Base-by-base conservation (phyloP, 1,140 invertebrate species). In the Trichoplusia ni region DNA sequence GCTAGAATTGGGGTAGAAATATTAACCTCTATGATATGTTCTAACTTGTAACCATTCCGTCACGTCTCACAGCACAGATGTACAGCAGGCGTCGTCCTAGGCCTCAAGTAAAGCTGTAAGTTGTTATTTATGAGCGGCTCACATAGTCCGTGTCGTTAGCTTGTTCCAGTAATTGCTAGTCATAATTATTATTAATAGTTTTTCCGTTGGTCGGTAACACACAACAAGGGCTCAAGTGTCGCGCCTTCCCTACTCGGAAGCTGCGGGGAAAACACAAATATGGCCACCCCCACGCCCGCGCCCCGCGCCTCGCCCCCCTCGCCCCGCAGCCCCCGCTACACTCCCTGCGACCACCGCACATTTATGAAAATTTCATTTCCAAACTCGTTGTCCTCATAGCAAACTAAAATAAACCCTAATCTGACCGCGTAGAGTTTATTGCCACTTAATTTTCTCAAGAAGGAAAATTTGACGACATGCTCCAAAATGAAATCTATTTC, bases 281-380 rank as follows among this genome's bases (percentile, higher is more conserved):
- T 73, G 53, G 56, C 65, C 65, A 60, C 65, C 67, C 51, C 62
- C 33, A 47, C 46, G 56, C 59, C 67, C 21, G 35, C 42, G 9
- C 23, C 29, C 58, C 33, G 64, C 46, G 40, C 42, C 35, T 21
- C 18, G 64, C 53, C 54, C 67, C 38, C 64, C 23, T 54, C 29
- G 21, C 47, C 53, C 60, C 67, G 46, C 65, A n/a, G 38, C 69
- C 40, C 71, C 51, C 64, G 2, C 54, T n/a, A 38, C 37, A 37
- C 33, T 11, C 38, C 54, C 37, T 25, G 21, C 71, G 56, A 64
- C 62, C 62, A 62, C 63, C 64, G 64, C 76, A 68, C 81, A 80
- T 77, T 86, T 89, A 89, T 89, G 86, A 89, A 86, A 89, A 84
- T 89, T 84, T 86, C 77, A 85, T 85, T 84, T 80, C 77, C 72